Base-by-base conservation (phyloP, 2,113 vertebrate species). In the Pipra filicauda region DNA sequence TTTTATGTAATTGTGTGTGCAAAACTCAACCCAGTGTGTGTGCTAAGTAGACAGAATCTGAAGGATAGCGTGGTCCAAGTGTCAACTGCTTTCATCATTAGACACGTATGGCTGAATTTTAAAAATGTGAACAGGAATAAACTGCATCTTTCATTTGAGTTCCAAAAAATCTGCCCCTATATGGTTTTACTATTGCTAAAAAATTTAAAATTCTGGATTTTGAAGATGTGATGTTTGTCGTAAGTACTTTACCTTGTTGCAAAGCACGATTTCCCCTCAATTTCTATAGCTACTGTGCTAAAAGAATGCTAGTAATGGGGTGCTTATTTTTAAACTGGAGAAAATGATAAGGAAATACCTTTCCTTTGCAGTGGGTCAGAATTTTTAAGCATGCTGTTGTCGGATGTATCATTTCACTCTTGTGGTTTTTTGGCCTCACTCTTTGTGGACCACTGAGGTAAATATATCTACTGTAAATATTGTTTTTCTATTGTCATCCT, bases 391-490 rank as follows among this genome's bases (percentile, higher is more conserved):
- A 99, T 96, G 98, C 99, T 31, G 85, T 99, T 93, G 98, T 99
- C 96, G 99, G 99, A 93, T 99, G 99, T 84, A 95, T 99, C 92
- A 99, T 99, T 92, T 99, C 99, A 72, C 98, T 99, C 28, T 97
- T 99, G 94, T 99, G 99, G 91, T 99, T 99, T 98, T 99, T 99
- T 97, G 99, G 99, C 91, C 98, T 99, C 37, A 99, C 99, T 31
- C 99, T 99, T 76, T 99, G 99, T 98, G 99, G 99, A 97, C 99
- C 99, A 89, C 96, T 99, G 85, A 99, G 99, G 99, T 99, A 99
- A 98, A 92, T 95, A 93, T 78, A 65, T 27, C 26, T 62, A 54
- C 18, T 30, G 30, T 54, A 64, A 85, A 85, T 11, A 62, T 8
- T 52, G 5, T 22, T 77, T 81, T 66, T 21, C 35, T 86, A 75